Evolutionary conservation across 1,140 invertebrate genomes (phyloP).

Genomic region (Subanguina moxae): DNA sequence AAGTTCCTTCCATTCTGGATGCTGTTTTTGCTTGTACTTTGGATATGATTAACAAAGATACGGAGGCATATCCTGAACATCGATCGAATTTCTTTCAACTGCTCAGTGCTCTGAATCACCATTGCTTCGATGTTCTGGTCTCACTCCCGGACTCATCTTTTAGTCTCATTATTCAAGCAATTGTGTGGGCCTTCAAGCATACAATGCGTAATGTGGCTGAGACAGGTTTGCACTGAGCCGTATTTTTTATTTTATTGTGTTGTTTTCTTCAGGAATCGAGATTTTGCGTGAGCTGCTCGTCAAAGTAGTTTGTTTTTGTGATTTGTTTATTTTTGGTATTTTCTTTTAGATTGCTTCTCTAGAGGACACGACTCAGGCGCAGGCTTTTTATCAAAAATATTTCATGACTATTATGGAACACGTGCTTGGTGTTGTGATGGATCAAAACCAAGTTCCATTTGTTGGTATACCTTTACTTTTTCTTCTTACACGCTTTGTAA

Average conservation of each 20-base stretch:
- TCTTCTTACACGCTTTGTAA: slow-evolving; percentile 53
- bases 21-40: slow-evolving; percentile 97
- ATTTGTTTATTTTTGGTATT: too few species aligned
- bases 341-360: slow-evolving; percentile 7
- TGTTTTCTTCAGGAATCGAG: slow-evolving; percentile 27
- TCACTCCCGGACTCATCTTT: slow-evolving; percentile 93
- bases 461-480: slow-evolving; percentile 67
- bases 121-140: slow-evolving; percentile 64
- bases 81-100: slow-evolving; percentile 95
- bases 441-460: slow-evolving; percentile 82
- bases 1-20: slow-evolving; percentile 96
- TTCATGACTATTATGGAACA: slow-evolving; percentile 96
- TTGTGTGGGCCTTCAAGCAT: slow-evolving; percentile 99
- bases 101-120: slow-evolving; percentile 68
- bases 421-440: slow-evolving; percentile 92
- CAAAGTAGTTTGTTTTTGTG: not conserved
- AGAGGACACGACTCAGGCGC: slow-evolving; percentile 76
- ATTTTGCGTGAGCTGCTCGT: slow-evolving; percentile 41
- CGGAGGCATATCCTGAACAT: slow-evolving; percentile 97
- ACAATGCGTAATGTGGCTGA: slow-evolving; percentile 99
- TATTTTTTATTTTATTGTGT: too few species aligned
- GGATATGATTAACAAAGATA: slow-evolving; percentile 99
- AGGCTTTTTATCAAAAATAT: slow-evolving; percentile 96
- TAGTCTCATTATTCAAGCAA: slow-evolving; percentile 93
- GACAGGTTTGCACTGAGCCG: slow-evolving; percentile 66